phyloP scores from a whole-genome alignment of 2,888 invertebrate genomes.

The Tromatobia lineatoria region DNA sequence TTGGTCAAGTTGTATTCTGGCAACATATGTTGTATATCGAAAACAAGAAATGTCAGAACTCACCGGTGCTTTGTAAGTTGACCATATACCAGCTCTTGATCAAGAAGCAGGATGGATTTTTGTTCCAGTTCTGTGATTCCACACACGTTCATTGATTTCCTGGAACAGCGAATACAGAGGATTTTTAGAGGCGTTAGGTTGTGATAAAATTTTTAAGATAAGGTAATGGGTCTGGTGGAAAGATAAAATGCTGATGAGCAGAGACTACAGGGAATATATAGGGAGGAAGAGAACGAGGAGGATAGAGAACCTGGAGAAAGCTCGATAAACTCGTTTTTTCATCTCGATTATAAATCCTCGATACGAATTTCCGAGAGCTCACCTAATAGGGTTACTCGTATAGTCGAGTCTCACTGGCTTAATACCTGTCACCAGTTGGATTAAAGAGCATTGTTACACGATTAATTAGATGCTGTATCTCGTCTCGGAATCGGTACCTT shows the following conservation, averaged over 20 bases:
- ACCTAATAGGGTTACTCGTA: conserved; percentile 1
- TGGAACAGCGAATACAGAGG: conserved; percentile 13
- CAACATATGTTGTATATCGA: background rate
- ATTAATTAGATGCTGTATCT: conserved; percentile 47
- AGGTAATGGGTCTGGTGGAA: conserved; percentile 5
- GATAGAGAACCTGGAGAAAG: conserved; percentile 2
- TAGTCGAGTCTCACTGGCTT: background rate
- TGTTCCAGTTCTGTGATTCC: conserved; percentile 15
- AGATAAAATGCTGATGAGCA: conserved; percentile 17
- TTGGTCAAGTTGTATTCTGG: background rate
- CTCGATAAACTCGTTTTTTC: conserved; percentile 37
- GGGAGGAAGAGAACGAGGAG: background rate
- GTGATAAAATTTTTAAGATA: conserved; percentile 1
- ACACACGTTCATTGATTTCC: background rate
- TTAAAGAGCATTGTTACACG: conserved; percentile 47
- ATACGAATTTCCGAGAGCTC: conserved; percentile 42
- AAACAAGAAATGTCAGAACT: conserved; percentile 17
- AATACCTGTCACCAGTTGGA: conserved; percentile 14
- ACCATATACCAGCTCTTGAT: conserved; percentile 63
- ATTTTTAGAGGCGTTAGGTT: conserved; percentile 2
- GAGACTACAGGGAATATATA: background rate
- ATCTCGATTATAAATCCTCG: conserved; percentile 41
- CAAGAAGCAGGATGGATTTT: conserved; percentile 56
- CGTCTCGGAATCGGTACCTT: conserved; percentile 22
- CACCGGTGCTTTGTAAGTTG: conserved; percentile 61